Conservation (phyloP, 2,113 vertebrate species). For the Petaurus breviceps region DNA sequence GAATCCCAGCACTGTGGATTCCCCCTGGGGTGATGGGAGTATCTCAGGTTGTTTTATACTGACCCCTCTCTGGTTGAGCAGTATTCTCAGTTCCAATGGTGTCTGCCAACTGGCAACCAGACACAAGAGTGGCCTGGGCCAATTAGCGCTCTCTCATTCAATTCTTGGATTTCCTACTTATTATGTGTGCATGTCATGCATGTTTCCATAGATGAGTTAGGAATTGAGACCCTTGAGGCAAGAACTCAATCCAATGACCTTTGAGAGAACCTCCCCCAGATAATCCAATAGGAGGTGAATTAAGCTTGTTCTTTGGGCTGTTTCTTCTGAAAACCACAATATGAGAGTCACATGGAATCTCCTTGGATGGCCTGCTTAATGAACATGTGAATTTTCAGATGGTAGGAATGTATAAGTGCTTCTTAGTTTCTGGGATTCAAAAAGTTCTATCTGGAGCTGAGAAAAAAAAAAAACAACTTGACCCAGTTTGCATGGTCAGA, state of each 20-base stretch:
- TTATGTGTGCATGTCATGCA: neutral
- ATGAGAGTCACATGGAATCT: neutral
- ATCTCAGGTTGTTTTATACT: slow-evolving; percentile 49
- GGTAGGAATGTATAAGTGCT: neutral
- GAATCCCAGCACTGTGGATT: slow-evolving; percentile 30
- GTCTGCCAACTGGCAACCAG: slow-evolving; percentile 62
- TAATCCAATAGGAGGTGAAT: slow-evolving; percentile 20
- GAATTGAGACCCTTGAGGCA: neutral
- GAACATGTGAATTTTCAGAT: slow-evolving; percentile 14
- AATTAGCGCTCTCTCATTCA: slow-evolving; percentile 62
- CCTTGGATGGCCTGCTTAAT: neutral
- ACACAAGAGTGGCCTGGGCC: slow-evolving; percentile 40
- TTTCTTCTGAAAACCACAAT: slow-evolving; percentile 14
- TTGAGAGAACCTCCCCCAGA: neutral
- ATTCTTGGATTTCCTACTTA: slow-evolving; percentile 23
- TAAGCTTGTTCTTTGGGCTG: neutral
- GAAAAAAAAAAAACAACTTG: neutral
- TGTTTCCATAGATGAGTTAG: slow-evolving; percentile 22
- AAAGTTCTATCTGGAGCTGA: neutral
- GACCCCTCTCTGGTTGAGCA: slow-evolving; percentile 45
- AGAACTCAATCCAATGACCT: slow-evolving; percentile 2
- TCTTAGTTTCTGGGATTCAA: slow-evolving; percentile 2
- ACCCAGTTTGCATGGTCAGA: slow-evolving; percentile 25
- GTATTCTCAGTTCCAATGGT: slow-evolving; percentile 7
- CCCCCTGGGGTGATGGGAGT: slow-evolving; percentile 48